Evolutionary conservation across 2,888 invertebrate species (phyloP), one percentile per base, ranked within the genome.

Genomic region (Linnaemya tessellans): DNA sequence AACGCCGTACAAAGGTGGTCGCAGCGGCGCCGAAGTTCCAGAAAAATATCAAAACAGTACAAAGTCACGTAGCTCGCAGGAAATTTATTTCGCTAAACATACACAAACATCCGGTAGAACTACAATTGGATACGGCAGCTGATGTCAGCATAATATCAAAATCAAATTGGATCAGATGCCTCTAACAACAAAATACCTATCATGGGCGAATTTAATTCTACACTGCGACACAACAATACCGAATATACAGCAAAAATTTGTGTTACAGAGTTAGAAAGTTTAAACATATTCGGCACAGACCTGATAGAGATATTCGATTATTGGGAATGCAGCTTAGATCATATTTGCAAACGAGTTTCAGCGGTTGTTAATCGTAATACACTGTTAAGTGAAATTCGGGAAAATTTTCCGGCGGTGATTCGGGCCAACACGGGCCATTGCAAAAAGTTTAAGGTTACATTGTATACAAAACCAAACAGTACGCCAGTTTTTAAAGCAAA

Each of bases 371-470:
- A 56, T 56, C 25, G 30, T 18, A 58, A 46, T 54, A 43, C 46
- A 30, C 46, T 35, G 49, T 73, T 62, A 15, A 49, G 35, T 10
- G 62, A 73, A 10, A 30, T 46, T 30, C 20, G 8, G 0, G 13
- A 60, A 49, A 3, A 38, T 20, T n/a, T n/a, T n/a, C n/a, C n/a
- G n/a, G n/a, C n/a, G n/a, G n/a, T n/a, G n/a, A n/a, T n/a, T n/a
- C n/a, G 62, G 38, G 22, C 38, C 38, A 20, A 25, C n/a, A 11
- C 58, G 58, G 49, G 73, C n/a, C 73, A 74, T 38, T 80, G 80
- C n/a, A 65, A 56, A 4, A 43, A 65, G 46, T 49, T 68, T 60
- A 80, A 81, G 5, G 25, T 30, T 3, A 22, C 22, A 3, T 8
- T 20, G 38, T 38, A 9, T 7, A 35, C 68, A 70, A 75, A 60